Evolutionary conservation across 2,113 vertebrate species (phyloP).

Genomic region (Elanus axillaris): DNA sequence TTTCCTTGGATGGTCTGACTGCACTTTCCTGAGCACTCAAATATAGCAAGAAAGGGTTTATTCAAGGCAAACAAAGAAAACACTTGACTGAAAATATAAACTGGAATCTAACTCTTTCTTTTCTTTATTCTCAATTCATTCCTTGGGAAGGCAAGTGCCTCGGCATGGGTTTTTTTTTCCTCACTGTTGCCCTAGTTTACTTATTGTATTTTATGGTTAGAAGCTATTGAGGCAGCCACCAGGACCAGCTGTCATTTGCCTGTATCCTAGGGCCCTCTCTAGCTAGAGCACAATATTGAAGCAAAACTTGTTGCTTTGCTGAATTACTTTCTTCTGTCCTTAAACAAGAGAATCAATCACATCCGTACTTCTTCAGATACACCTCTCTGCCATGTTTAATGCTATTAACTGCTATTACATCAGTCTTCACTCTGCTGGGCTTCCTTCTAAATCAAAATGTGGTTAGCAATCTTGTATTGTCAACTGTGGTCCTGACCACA

Average conservation of each 20-base stretch:
- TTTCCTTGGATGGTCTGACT: not conserved
- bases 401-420: not conserved
- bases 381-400: not conserved
- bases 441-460: not conserved
- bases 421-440: not conserved
- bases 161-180: not conserved
- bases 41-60: not conserved
- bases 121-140: not conserved
- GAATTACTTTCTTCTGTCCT: not conserved
- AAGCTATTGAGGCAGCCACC: not conserved
- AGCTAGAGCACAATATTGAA: not conserved
- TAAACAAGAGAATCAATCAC: not conserved
- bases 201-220: not conserved
- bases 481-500: fast-evolving
- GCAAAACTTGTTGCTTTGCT: not conserved
- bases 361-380: not conserved
- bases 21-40: not conserved
- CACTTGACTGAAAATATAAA: not conserved
- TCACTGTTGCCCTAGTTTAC: not conserved
- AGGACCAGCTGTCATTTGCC: not conserved
- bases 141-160: not conserved
- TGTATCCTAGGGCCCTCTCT: not conserved
- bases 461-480: not conserved
- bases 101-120: not conserved
- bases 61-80: constrained; percentile 19